Percentiles rank a stretch among this genome's conserved stretches.
Conservation (phyloP, 2,113 vertebrate genomes). For the Antigone vipio region DNA sequence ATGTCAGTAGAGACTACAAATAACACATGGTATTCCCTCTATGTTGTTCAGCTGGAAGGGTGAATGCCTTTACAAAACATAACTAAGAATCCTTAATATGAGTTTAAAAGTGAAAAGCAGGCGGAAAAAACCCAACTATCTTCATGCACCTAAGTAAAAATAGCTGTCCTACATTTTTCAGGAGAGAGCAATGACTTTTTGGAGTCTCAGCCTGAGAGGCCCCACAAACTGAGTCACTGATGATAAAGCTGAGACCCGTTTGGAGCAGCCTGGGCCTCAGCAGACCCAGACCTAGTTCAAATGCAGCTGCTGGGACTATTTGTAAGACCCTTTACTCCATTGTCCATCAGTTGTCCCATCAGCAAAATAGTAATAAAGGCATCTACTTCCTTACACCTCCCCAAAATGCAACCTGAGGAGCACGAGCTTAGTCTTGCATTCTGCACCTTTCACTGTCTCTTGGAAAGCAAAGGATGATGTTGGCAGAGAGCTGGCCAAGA, state of each 20-base stretch:
- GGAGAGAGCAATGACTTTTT: not conserved
- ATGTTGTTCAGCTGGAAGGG: not conserved
- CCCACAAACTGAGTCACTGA: not conserved
- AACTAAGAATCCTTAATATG: not conserved
- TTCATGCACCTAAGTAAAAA: not conserved
- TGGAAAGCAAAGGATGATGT: not conserved
- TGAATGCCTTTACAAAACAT: not conserved
- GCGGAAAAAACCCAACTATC: not conserved
- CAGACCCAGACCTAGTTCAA: not conserved
- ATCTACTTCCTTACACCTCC: not conserved
- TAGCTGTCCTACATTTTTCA: slow-evolving; percentile 21
- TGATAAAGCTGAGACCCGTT: not conserved
- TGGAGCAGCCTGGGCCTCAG: not conserved
- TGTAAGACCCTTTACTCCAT: not conserved
- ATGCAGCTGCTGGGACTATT: not conserved
- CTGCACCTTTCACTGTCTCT: not conserved
- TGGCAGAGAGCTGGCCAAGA: not conserved
- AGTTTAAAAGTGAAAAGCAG: not conserved
- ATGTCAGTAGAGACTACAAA: not conserved
- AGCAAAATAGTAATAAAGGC: not conserved
- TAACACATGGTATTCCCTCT: not conserved
- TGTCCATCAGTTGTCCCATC: not conserved
- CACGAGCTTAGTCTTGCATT: not conserved
- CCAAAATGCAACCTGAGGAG: not conserved
- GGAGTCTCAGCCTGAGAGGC: not conserved